Evolutionary conservation across 2,113 vertebrate genomes (phyloP), one percentile per base, ranked within the genome.

Genomic region (Lepus americanus): DNA sequence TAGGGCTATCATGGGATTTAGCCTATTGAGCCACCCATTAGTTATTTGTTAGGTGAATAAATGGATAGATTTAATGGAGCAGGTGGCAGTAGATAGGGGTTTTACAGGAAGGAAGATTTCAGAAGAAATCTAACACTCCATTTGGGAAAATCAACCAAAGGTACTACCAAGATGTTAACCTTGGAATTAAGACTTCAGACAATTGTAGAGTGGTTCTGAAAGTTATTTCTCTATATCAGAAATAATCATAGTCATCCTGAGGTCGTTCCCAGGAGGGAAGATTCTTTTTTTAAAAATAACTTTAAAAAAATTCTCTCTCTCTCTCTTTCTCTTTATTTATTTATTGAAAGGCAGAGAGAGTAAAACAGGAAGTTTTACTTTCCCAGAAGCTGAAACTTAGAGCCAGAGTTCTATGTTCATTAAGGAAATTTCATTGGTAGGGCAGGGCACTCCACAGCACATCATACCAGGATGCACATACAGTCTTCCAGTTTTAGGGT

Each of bases 181-280:
- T 67, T 25, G 17, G 16, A 86, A 73, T 63, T 72, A 70, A 89
- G 76, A 94, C 61, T 89, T 85, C 12, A 44, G 22, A 73, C 33
- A 64, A 39, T 88, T 91, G 5, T 81, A 31, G 61, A 63, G 63
- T 85, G 17, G 91, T 91, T 89, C 92, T 89, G 63, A 91, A 93
- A 85, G 63, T 31, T 36, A 77, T 51, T 94, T 90, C 44, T 29
- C 29, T 87, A 23, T 25, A 72, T 9, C 22, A 36, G 63, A 63
- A 93, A 31, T 81, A 93, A 80, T 67, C 51, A 8, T n/a, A 72
- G n/a, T 63, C 44, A 81, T 51, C 2, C 33, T 39, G 22, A 92
- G 6, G 7, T 29, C 29, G 29, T 63, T 29, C 67, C 51, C 12
- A 55, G 59, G 64, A 91, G 36, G 49, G 14, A 80, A 80, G 20